Evolutionary conservation across 2,797 vertebrate genomes (phyloP).

Genomic region (Perodicticus potto): DNA sequence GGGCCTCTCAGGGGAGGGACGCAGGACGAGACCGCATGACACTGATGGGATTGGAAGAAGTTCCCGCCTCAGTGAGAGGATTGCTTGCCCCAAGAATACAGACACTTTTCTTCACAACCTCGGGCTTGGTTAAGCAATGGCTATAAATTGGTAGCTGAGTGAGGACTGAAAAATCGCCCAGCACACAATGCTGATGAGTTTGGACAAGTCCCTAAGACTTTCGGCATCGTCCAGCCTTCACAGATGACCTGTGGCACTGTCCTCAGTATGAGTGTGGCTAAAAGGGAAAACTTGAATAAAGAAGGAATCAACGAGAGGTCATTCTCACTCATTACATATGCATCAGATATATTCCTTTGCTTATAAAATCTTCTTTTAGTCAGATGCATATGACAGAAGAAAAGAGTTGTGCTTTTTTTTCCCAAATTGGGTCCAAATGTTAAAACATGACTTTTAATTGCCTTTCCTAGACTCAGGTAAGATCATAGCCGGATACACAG

Average conservation of each 20-base stretch:
- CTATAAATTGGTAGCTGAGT: constrained; percentile 65
- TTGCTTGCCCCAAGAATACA: constrained; percentile 72
- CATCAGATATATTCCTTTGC: not conserved
- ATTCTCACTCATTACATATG: not conserved
- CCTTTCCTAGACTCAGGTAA: not conserved
- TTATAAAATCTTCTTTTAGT: not conserved
- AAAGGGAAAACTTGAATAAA: not conserved
- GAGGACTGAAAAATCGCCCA: constrained; percentile 60
- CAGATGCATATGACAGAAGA: not conserved
- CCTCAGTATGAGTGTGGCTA: not conserved
- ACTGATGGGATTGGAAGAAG: constrained; percentile 21
- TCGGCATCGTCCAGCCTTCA: constrained; percentile 61
- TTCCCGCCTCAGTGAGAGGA: constrained; percentile 15
- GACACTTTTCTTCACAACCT: constrained; percentile 40
- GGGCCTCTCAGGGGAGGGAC: not conserved
- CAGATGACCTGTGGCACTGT: constrained; percentile 44
- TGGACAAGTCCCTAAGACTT: constrained; percentile 70
- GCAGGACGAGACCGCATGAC: not conserved
- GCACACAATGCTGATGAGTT: constrained; percentile 78
- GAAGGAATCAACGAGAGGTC: not conserved
- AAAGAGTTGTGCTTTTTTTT: not conserved
- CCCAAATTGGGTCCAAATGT: not conserved
- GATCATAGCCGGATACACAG: not conserved
- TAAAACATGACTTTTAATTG: constrained; percentile 1
- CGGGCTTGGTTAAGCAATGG: constrained; percentile 66